phyloP scores from a whole-genome alignment of 2,888 invertebrate genomes.

The Penaeus monodon region DNA sequence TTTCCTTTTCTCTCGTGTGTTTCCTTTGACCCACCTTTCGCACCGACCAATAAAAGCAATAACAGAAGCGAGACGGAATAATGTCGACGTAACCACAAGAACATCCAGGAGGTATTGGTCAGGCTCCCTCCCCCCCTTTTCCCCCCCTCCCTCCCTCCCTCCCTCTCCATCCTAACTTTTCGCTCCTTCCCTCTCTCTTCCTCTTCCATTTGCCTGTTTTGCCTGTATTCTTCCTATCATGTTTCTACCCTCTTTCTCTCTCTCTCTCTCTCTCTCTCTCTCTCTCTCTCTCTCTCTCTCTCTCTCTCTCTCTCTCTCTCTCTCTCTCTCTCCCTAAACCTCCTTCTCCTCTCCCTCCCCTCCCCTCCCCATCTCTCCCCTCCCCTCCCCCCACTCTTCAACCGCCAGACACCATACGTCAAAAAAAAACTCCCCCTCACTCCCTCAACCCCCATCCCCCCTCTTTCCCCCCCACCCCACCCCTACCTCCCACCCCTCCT shows the following conservation, averaged over 20 bases:
- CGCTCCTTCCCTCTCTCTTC: too few species aligned
- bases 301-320: neutral
- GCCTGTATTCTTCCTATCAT: neutral
- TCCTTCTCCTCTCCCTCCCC: neutral
- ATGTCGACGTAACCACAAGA: too few species aligned
- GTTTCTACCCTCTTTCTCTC: neutral
- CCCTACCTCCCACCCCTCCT: neutral
- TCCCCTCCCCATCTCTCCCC: neutral
- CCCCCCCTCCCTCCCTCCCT: neutral
- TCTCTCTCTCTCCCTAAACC: neutral
- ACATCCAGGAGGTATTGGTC: too few species aligned
- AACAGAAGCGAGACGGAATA: too few species aligned
- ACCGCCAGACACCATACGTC: too few species aligned
- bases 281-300: neutral
- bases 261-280: neutral
- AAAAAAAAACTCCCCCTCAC: neutral
- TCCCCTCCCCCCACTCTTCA: neutral
- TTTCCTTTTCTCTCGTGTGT: too few species aligned
- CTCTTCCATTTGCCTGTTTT: neutral
- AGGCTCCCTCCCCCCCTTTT: too few species aligned
- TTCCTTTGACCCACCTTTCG: too few species aligned
- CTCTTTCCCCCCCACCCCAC: neutral
- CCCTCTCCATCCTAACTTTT: too few species aligned
- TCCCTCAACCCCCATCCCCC: neutral
- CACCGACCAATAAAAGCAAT: too few species aligned